phyloP scores from a whole-genome alignment of 2,888 invertebrate genomes.

The Hermaeophaga mercurialis region DNA sequence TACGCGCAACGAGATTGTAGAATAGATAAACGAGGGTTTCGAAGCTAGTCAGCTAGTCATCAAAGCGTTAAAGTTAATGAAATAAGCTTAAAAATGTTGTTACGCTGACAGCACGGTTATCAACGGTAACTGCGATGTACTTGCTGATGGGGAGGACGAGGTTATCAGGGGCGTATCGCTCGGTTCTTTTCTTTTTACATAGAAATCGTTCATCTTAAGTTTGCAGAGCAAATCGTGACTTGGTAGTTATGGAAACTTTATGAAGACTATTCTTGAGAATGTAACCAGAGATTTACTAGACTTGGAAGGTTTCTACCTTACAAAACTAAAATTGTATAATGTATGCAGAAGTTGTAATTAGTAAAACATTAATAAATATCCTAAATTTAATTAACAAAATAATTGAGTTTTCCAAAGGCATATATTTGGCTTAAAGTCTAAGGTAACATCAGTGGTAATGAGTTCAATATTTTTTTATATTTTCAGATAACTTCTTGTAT shows the following conservation, averaged over 20 bases:
- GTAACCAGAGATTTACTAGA: too few species aligned
- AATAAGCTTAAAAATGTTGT: slow-evolving; percentile 38
- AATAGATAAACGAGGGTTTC: slow-evolving; percentile 20
- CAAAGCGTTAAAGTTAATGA: slow-evolving; percentile 42
- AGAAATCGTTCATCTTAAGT: not conserved
- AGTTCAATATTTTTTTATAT: too few species aligned
- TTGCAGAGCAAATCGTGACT: not conserved
- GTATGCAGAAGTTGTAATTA: too few species aligned
- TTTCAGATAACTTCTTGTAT: too few species aligned
- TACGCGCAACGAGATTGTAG: slow-evolving; percentile 8
- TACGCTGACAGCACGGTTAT: slow-evolving; percentile 32
- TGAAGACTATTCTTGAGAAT: too few species aligned
- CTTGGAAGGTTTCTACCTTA: too few species aligned
- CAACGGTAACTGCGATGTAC: slow-evolving; percentile 24
- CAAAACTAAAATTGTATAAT: too few species aligned
- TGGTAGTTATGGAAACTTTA: not conserved
- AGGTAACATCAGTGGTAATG: too few species aligned
- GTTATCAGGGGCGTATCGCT: slow-evolving; percentile 14
- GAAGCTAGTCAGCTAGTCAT: slow-evolving; percentile 30
- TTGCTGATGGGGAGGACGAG: slow-evolving; percentile 17
- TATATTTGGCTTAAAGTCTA: too few species aligned
- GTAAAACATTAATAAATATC: too few species aligned
- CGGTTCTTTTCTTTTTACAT: not conserved
- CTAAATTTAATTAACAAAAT: too few species aligned
- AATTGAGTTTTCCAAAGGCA: too few species aligned